Percentiles rank a stretch among this genome's conserved stretches.
phyloP scores from a whole-genome alignment of 2,888 invertebrate species.

The Acanthosepion lycidas region DNA sequence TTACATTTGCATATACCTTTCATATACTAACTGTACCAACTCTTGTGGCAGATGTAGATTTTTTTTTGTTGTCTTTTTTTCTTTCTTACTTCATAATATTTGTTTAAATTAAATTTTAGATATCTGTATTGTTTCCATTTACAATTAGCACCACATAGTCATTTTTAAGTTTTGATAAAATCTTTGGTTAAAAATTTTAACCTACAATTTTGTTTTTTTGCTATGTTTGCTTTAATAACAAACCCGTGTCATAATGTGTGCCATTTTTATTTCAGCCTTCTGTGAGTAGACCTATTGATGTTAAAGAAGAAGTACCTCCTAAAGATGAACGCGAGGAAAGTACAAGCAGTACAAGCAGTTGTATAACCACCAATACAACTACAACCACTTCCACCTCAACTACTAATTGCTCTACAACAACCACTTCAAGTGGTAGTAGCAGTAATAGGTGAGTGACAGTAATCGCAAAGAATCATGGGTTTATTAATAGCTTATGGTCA shows the following conservation, averaged over 20 bases:
- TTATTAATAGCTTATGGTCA: no score
- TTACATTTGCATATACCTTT: no score
- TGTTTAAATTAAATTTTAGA: no score
- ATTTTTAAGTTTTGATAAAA: not conserved
- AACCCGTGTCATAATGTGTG: not conserved
- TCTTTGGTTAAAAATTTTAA: not conserved
- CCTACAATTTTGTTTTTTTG: not conserved
- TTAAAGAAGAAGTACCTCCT: constrained; percentile 34
- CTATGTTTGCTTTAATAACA: not conserved
- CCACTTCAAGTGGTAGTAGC: not conserved
- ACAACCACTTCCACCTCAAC: constrained; percentile 45
- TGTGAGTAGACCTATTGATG: constrained; percentile 40
- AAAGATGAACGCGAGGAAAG: constrained; percentile 39
- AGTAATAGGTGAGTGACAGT: not conserved
- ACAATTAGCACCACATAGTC: no score
- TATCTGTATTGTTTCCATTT: no score
- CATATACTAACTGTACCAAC: no score
- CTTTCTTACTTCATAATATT: no score
- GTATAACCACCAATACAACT: constrained; percentile 24
- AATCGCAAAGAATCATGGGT: no score
- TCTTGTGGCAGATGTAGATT: no score
- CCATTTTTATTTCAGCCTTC: not conserved
- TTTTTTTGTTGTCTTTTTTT: no score
- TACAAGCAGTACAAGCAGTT: constrained; percentile 23
- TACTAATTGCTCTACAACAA: constrained; percentile 37